phyloP scores from a whole-genome alignment of 2,888 invertebrate genomes.

The Tachina grossa region DNA sequence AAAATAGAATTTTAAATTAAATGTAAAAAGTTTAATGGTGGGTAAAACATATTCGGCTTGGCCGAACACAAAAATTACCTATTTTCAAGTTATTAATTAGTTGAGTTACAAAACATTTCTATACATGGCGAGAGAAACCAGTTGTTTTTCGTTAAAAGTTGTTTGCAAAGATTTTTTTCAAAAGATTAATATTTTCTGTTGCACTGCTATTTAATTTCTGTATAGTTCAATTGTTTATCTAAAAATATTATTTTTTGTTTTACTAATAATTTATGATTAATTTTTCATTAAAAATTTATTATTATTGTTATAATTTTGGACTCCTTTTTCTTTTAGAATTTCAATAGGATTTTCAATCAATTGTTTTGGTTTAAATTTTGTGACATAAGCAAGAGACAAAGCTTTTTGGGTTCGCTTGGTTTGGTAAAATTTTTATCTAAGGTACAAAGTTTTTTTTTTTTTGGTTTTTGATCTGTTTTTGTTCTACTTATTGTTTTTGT shows the following conservation, averaged over 20 bases:
- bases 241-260: constrained; percentile 58
- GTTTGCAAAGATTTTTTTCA: constrained; percentile 44
- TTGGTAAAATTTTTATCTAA: constrained; percentile 51
- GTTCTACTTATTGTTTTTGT: constrained; percentile 37
- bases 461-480: neutral
- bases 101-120: constrained; percentile 31
- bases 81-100: neutral
- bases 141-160: constrained; percentile 51
- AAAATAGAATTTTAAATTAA: too few relatives aligned
- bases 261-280: constrained; percentile 20
- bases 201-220: neutral
- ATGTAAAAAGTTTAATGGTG: neutral
- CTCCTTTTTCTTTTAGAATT: constrained; percentile 60
- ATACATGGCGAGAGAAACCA: constrained; percentile 50
- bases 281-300: constrained; percentile 14
- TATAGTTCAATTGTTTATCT: constrained; percentile 42
- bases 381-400: constrained; percentile 52
- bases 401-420: constrained; percentile 52
- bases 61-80: constrained; percentile 3
- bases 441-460: constrained; percentile 68
- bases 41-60: constrained; percentile 13
- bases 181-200: constrained; percentile 14
- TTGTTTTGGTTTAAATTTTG: constrained; percentile 24
- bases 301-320: constrained; percentile 70
- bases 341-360: constrained; percentile 18